phyloP scores from a whole-genome alignment of 2,797 vertebrate genomes.

The Lagodon rhomboides region DNA sequence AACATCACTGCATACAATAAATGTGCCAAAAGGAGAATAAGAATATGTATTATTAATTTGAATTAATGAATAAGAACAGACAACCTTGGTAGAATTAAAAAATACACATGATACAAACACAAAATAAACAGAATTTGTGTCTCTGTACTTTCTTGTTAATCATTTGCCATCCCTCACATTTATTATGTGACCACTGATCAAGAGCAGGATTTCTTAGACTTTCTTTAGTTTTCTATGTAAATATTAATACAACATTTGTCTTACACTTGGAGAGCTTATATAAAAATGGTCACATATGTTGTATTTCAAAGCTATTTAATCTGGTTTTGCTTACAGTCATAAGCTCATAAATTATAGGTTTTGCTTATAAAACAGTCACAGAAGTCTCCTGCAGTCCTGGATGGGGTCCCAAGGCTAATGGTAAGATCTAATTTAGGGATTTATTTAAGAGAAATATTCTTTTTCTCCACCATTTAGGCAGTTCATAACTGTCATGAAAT shows the following conservation, averaged over 20 bases:
- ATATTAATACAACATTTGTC: not conserved
- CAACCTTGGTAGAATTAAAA: not conserved
- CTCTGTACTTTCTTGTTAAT: not conserved
- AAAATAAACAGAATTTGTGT: not conserved
- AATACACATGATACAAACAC: not conserved
- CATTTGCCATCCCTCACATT: no score
- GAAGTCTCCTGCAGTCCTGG: no score
- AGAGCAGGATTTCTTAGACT: not conserved
- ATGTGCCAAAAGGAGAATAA: constrained; percentile 8
- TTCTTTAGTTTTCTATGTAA: not conserved
- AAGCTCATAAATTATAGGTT: no score
- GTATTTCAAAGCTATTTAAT: not conserved
- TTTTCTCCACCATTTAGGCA: not conserved
- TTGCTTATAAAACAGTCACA: no score
- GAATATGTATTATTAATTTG: constrained; percentile 15
- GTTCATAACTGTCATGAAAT: not conserved
- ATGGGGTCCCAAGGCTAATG: not conserved
- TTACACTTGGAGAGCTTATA: no score
- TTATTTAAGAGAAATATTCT: not conserved
- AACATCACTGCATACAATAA: not conserved
- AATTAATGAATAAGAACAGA: constrained; percentile 5
- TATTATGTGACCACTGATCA: no score
- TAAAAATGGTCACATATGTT: not conserved
- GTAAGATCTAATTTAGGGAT: not conserved
- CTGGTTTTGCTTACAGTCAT: not conserved